Evolutionary conservation across 2,113 vertebrate genomes (phyloP), one percentile per base, ranked within the genome.

Genomic region (Scartelaos histophorus): DNA sequence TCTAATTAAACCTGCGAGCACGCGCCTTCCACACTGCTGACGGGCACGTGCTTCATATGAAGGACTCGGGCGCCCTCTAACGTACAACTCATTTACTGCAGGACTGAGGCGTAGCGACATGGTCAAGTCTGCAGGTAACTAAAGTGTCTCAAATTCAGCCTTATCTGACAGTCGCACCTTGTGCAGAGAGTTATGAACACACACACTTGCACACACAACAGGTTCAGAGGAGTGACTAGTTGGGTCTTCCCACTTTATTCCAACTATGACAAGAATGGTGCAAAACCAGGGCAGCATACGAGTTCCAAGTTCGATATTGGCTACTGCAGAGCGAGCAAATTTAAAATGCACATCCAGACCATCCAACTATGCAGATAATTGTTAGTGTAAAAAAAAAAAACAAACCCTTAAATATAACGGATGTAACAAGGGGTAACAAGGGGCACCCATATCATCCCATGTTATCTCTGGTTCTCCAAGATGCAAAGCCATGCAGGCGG

Each of bases 51-150:
- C 80, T 53, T 21, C 15, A 0, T 7, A 5, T 10, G 10, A 24
- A 25, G 15, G 70, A 7, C n/a, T 38, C 21, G 0, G n/a, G 46
- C 70, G 76, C 81, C 86, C 54, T 46, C 87, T 84, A 71, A 70
- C 60, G 89, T 0, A 53, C 0, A 0, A 0, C 2, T 5, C 13
- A 17, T 0, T 25, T 17, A 64, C n/a, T 6, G 13, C 71, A 9
- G 46, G 45, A 3, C 2, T 5, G 15, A 17, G 56, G 12, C 19
- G 19, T 10, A 25, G 12, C 13, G 19, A 0, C 60, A 35, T 35
- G 51, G 1, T 12, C 16, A 17, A 7, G 1, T 5, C 17, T 19
- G 47, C 47, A 19, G 38, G 19, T 3, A 5, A 17, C 47, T 19
- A 19, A 3, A 16, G 15, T 17, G 1, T n/a, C 29, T 29, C 29